A percentile compares a stretch with the other conserved stretches of the same genome.
Evolutionary conservation across 2,113 vertebrate genomes (phyloP).

Genomic region (Microtus oregoni): DNA sequence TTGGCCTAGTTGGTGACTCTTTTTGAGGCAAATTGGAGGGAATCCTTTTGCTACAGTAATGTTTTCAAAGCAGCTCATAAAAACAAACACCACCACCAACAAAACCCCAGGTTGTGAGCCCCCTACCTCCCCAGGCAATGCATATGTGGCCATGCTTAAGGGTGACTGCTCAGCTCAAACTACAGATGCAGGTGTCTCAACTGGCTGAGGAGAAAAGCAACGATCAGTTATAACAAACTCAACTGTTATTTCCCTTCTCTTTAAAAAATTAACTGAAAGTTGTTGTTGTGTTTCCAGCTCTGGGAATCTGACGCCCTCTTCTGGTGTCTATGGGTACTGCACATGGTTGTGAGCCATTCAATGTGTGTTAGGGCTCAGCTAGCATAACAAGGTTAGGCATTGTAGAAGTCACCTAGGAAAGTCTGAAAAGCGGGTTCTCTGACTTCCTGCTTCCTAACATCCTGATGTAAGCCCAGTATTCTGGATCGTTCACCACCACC

Average conservation of each 20-base stretch:
- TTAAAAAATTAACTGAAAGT: neutral
- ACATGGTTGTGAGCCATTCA: neutral
- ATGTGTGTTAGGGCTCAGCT: neutral
- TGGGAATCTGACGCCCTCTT: too few species aligned
- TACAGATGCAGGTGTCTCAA: neutral
- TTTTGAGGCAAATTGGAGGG: neutral
- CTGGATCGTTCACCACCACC: conserved; percentile 24
- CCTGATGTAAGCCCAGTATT: neutral
- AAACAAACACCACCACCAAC: neutral
- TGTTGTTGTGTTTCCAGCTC: too few species aligned
- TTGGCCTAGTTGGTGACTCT: neutral
- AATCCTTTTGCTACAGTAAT: conserved; percentile 6
- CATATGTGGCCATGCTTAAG: neutral
- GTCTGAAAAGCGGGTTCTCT: neutral
- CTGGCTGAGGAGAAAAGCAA: neutral
- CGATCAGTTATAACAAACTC: neutral
- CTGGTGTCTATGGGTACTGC: too few species aligned
- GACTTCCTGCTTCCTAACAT: neutral
- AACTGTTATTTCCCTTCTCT: neutral
- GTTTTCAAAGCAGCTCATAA: conserved; percentile 5
- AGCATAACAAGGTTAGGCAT: neutral
- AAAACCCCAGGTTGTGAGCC: neutral
- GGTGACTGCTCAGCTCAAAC: neutral
- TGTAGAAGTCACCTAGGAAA: neutral
- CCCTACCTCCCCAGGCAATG: neutral